A percentile compares a stretch with the other conserved stretches of the same genome.
These are phyloP conservation scores for Drosophila sproati DNA, from an alignment of 1,140 invertebrate genomes.

Conservation along the genomic window DNA sequence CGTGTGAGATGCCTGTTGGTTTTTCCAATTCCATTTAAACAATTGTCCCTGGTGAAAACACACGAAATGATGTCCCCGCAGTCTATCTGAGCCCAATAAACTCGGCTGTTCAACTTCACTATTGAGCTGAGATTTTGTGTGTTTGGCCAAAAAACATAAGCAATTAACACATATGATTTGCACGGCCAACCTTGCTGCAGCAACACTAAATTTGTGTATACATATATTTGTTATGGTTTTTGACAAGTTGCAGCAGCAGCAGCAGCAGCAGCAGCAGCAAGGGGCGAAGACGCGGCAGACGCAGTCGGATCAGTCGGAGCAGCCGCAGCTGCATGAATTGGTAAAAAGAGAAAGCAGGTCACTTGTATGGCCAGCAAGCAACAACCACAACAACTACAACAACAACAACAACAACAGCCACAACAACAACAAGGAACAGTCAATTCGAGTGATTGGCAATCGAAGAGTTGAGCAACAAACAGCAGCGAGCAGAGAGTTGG, in stretches of 20 bases:
- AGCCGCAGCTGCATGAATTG: constrained; percentile 64
- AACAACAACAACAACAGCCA: not conserved
- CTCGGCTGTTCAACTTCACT: constrained; percentile 12
- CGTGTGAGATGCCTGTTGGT: constrained; percentile 48
- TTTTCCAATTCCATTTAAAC: constrained; percentile 68
- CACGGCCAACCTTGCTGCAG: constrained; percentile 53
- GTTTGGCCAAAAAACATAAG: constrained; percentile 30
- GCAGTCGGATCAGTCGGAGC: not conserved
- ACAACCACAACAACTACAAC: constrained; percentile 10
- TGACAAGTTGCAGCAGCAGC: constrained; percentile 42
- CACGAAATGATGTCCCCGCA: constrained; percentile 6
- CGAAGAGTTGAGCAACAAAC: constrained; percentile 77
- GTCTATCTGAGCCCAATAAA: constrained; percentile 33
- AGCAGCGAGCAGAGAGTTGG: constrained; percentile 7
- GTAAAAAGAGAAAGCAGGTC: constrained; percentile 82
- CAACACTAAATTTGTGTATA: constrained; percentile 4
- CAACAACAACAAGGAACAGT: constrained; percentile 30
- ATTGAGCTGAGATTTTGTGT: constrained; percentile 16
- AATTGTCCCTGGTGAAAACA: constrained; percentile 51
- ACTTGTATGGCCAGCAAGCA: constrained; percentile 72
- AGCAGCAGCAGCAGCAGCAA: constrained; percentile 5
- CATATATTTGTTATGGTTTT: constrained; percentile 18
- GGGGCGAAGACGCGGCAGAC: constrained; percentile 7
- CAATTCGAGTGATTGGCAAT: constrained; percentile 75
- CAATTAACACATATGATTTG: constrained; percentile 74